phyloP scores from a whole-genome alignment of 2,888 invertebrate genomes.

The Allolobophora icterica region DNA sequence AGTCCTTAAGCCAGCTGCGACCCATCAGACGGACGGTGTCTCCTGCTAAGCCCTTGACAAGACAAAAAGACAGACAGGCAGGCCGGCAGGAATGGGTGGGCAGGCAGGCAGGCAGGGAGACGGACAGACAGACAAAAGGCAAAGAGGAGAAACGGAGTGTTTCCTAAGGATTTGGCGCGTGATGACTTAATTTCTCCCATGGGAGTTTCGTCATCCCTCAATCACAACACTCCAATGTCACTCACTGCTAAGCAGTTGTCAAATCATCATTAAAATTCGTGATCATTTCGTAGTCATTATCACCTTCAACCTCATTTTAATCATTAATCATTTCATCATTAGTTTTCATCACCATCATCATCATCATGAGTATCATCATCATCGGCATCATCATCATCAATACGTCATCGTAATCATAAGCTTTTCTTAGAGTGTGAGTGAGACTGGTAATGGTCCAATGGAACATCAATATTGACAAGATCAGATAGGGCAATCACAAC shows the following conservation, averaged over 20 bases:
- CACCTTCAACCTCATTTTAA: constrained; percentile 26
- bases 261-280: not conserved
- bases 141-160: not conserved
- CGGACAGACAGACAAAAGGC: not conserved
- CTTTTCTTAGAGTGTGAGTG: too few relatives aligned
- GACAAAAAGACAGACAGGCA: not conserved
- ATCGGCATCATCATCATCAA: constrained; percentile 34
- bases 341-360: constrained; percentile 14
- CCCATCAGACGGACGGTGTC: not conserved
- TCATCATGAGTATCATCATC: constrained; percentile 32
- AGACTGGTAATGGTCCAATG: too few relatives aligned
- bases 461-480: too few relatives aligned
- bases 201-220: not conserved
- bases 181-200: not conserved
- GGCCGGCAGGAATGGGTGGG: not conserved
- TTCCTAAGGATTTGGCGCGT: not conserved
- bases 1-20: not conserved
- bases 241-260: not conserved
- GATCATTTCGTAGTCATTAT: not conserved
- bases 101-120: not conserved
- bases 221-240: not conserved
- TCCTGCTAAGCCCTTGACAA: not conserved
- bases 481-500: too few relatives aligned
- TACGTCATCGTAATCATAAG: too few relatives aligned
- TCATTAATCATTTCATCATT: not conserved